A percentile compares a stretch with the other conserved stretches of the same genome.
Conservation (phyloP, 53 echinoderm and acorn worm species). For the Echinarachnius parma region DNA sequence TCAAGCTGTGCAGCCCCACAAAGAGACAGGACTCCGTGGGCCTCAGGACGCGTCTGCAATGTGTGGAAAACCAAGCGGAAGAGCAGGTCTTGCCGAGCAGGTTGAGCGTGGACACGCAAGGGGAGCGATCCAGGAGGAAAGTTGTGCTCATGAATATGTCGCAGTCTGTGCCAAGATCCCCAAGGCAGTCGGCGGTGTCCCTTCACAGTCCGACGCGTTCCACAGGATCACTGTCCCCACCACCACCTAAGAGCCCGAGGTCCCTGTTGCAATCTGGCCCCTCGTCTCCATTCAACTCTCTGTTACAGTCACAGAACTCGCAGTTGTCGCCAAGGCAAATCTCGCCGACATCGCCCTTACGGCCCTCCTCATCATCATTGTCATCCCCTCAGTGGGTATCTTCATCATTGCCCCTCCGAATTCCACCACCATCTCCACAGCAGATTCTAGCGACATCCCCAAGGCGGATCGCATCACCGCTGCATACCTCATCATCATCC, state of each 20-base stretch:
- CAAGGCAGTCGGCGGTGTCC: not conserved
- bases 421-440: not conserved
- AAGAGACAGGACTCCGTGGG: not conserved
- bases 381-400: not conserved
- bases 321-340: too few relatives aligned
- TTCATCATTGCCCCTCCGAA: not conserved
- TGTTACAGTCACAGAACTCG: too few relatives aligned
- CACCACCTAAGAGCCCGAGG: too few relatives aligned
- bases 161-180: constrained; percentile 6
- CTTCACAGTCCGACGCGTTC: too few relatives aligned
- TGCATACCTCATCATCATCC: too few relatives aligned
- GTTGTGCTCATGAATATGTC: constrained; percentile 20
- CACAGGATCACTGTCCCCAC: too few relatives aligned
- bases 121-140: constrained; percentile 5
- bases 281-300: too few relatives aligned
- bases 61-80: not conserved
- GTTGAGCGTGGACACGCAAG: not conserved
- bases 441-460: too few relatives aligned
- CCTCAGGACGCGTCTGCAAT: not conserved
- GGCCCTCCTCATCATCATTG: constrained; percentile 22
- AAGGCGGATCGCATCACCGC: not conserved
- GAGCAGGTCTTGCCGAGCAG: not conserved
- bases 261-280: too few relatives aligned
- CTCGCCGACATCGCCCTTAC: too few relatives aligned
- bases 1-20: constrained; percentile 23